Percentiles rank a stretch among this genome's conserved stretches.
Conservation (phyloP, 2,888 invertebrate genomes). For the Digitonthophagus gazella region DNA sequence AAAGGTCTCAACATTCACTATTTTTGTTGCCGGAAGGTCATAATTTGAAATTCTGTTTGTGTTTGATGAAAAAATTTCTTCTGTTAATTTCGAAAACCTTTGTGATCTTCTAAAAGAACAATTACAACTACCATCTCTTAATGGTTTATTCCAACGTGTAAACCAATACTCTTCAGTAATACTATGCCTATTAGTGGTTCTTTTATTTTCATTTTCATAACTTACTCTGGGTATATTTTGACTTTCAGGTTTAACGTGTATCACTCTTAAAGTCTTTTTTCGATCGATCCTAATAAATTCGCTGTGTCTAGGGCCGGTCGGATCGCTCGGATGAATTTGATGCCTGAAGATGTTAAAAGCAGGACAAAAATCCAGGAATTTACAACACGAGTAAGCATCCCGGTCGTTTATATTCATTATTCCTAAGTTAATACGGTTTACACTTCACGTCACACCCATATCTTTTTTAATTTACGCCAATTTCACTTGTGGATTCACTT, state of each 20-base stretch:
- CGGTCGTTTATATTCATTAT: conserved; percentile 22
- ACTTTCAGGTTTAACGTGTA: conserved; percentile 43
- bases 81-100: conserved; percentile 41
- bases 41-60: conserved; percentile 32
- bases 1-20: conserved; percentile 45
- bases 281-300: conserved; percentile 46
- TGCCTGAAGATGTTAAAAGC: conserved; percentile 37
- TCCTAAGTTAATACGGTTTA: conserved; percentile 5
- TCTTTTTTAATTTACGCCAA: conserved; percentile 6
- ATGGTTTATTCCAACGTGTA: conserved; percentile 51
- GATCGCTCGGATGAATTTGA: conserved; percentile 45
- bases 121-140: conserved; percentile 47
- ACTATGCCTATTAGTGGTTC: conserved; percentile 42
- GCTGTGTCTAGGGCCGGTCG: conserved; percentile 43
- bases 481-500: background rate
- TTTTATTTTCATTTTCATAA: conserved; percentile 31
- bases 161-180: conserved; percentile 54
- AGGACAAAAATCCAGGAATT: conserved; percentile 28
- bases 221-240: conserved; percentile 29
- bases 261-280: conserved; percentile 43
- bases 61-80: conserved; percentile 24
- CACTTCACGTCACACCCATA: conserved; percentile 26
- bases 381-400: conserved; percentile 26
- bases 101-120: conserved; percentile 50
- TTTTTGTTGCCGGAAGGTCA: conserved; percentile 40